These are phyloP conservation scores for Furnarius figulus DNA, from an alignment of 2,113 vertebrate species.

Conservation along the genomic window DNA sequence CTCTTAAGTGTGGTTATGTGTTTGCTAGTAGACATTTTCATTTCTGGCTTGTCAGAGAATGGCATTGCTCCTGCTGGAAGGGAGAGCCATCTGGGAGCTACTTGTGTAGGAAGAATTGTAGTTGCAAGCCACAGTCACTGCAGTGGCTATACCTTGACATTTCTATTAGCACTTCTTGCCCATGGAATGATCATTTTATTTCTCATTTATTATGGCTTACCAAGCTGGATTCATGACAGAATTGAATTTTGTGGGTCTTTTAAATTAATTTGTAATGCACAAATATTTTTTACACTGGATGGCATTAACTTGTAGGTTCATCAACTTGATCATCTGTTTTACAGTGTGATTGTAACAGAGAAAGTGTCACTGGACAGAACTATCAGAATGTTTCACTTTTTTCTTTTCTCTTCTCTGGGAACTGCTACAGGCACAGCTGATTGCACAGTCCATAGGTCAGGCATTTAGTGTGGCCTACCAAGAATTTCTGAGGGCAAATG, in stretches of 20 bases:
- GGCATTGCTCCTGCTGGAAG: neutral
- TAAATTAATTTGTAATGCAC: neutral
- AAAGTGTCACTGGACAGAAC: neutral
- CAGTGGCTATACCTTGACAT: neutral
- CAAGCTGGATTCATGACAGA: neutral
- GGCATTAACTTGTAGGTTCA: neutral
- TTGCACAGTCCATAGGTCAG: constrained; percentile 96
- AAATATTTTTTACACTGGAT: neutral
- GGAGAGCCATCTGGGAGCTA: neutral
- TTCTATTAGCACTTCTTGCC: neutral
- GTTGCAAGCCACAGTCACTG: neutral
- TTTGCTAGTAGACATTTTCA: neutral
- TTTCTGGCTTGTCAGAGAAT: neutral
- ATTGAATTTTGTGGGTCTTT: neutral
- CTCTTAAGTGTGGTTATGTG: neutral
- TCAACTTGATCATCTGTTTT: neutral
- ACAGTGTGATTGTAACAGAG: neutral
- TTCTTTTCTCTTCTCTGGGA: neutral
- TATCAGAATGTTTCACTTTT: neutral
- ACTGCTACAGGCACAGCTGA: constrained; percentile 86
- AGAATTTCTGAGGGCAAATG: constrained; percentile 93
- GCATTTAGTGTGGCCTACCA: constrained; percentile 97
- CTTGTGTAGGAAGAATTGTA: neutral
- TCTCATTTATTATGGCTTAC: neutral
- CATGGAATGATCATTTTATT: neutral